Base-by-base conservation (phyloP, 2,888 invertebrate genomes). In the Nemotelus pantherinus region DNA sequence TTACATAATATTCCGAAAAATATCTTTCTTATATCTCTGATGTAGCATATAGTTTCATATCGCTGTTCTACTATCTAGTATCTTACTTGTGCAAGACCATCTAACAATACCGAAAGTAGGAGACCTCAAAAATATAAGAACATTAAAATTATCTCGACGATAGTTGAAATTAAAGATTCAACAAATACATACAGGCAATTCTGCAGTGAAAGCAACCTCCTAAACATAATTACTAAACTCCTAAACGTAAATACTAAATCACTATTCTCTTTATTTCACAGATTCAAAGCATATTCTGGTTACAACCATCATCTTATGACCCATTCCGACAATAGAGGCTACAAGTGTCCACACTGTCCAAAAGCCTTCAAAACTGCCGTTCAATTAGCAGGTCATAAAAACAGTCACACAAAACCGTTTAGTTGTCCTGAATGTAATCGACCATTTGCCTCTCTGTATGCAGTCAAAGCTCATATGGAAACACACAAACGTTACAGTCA, bases 361-460 rank as follows among this genome's bases (percentile, higher is more conserved):
- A 94, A 94, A 83, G 91, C 93, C 0, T 94, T 94, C 86, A 94
- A 94, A 83, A 94, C 94, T 0, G 90, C 92, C 0, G 94, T 94
- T 0, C 94, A 94, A 82, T 87, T 94, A 1, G 92, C 93, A 2
- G 94, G 93, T 0, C 94, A 94, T 81, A 94, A 92, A 85, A 94
- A 94, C 83, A 93, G 93, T 6, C 94, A 94, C 82, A 93, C 92
- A 0, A 94, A 94, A 84, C 94, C 94, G 0, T 94, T 93, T 83
- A 90, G 91, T 2, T 94, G 94, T 82, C 91, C 91, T 6, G 91
- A 92, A 81, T 94, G 94, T 83, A 92, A 92, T 84, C 89, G 94
- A 75, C 94, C 94, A 0, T 94, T 94, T 83, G 92, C 94, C 2
- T 93, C 94, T 0, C 85, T 94, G 41, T 94, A 94, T 84, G 93